A percentile compares a stretch with the other conserved stretches of the same genome.
Evolutionary conservation across 2,888 invertebrate genomes (phyloP).

Genomic region (Dicyrtomina minuta): DNA sequence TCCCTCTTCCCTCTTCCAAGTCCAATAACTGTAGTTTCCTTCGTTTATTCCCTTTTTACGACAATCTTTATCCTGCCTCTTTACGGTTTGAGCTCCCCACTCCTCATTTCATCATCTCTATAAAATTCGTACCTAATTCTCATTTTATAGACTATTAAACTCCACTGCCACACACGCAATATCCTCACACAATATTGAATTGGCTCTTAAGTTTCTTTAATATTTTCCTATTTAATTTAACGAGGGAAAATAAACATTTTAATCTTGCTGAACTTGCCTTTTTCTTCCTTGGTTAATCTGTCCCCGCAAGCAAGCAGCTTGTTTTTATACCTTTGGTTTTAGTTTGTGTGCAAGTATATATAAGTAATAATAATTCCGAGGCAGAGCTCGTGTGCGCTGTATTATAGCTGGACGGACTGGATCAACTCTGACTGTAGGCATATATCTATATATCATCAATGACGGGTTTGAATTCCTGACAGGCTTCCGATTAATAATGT

Average conservation of each 20-base stretch:
- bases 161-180: constrained; percentile 23
- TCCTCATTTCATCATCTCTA: constrained; percentile 26
- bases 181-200: constrained; percentile 32
- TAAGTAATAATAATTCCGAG: no score
- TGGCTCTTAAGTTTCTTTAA: constrained; percentile 32
- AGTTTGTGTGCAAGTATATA: no score
- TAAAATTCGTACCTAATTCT: constrained; percentile 32
- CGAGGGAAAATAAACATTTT: constrained; percentile 29
- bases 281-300: constrained; percentile 2
- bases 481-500: no score
- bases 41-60: constrained; percentile 22
- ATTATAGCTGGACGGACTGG: no score
- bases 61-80: constrained; percentile 20
- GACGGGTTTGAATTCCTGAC: no score
- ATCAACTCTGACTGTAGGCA: no score
- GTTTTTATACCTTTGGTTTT: no score
- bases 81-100: constrained; percentile 8
- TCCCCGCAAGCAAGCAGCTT: neutral
- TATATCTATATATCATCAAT: no score
- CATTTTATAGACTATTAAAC: constrained; percentile 30
- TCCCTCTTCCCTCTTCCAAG: no score
- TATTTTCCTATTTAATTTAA: constrained; percentile 30
- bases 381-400: no score
- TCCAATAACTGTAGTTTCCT: constrained; percentile 5
- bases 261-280: constrained; percentile 24